Evolutionary conservation across 2,797 vertebrate genomes (phyloP).

Genomic region (Brachyrhaphis roseni): DNA sequence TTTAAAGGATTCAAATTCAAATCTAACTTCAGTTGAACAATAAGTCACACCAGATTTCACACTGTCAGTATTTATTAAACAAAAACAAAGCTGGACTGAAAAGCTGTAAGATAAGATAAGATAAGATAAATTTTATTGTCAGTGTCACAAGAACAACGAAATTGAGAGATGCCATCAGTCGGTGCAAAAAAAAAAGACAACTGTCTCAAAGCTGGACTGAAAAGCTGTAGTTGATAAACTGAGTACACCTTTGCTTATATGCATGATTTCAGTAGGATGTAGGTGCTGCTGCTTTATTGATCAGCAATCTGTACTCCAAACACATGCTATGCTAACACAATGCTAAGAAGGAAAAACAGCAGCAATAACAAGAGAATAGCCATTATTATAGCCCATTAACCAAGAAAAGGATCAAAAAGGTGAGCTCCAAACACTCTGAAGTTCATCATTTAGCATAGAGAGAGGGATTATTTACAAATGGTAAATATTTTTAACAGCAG

Average conservation of each 20-base stretch:
- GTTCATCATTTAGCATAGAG: background rate
- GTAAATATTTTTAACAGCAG: no score
- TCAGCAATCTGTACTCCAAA: no score
- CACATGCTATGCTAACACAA: no score
- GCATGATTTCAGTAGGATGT: background rate
- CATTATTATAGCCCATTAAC: background rate
- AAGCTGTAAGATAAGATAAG: no score
- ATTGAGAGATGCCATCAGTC: no score
- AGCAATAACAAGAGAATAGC: background rate
- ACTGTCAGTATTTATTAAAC: background rate
- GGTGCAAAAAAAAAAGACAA: no score
- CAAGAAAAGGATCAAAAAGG: background rate
- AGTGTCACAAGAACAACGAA: no score
- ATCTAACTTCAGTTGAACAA: background rate
- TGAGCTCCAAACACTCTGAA: background rate
- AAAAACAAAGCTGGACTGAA: background rate
- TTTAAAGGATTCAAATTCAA: background rate
- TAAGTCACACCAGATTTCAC: background rate
- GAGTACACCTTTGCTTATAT: background rate
- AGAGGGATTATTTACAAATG: background rate
- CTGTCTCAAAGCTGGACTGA: background rate
- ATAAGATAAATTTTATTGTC: no score
- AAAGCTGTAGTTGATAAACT: background rate
- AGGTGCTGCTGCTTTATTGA: background rate
- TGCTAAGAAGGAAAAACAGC: background rate